phyloP scores from a whole-genome alignment of 1,140 invertebrate species.

The Orius insidiosus region DNA sequence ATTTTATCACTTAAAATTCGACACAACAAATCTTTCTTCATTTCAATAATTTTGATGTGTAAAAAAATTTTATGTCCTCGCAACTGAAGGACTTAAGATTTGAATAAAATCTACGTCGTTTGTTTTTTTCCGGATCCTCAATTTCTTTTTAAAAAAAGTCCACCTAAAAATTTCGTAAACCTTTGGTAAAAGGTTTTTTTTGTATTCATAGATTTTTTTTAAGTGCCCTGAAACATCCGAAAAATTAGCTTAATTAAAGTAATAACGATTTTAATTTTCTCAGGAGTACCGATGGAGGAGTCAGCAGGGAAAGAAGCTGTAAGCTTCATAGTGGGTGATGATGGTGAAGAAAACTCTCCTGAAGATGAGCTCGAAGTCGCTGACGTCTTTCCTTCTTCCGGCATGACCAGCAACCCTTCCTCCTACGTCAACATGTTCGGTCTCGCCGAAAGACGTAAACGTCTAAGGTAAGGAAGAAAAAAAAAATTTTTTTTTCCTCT shows the following conservation, averaged over 20 bases:
- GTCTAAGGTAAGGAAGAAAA: conserved; percentile 32
- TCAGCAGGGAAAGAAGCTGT: conserved; percentile 21
- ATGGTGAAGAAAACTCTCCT: conserved; percentile 17
- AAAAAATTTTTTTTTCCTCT: not conserved
- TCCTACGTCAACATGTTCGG: conserved; percentile 26
- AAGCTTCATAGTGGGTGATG: conserved; percentile 32
- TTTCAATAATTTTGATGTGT: too few relatives aligned
- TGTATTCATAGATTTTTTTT: too few relatives aligned
- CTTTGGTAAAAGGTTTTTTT: not conserved
- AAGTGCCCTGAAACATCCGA: too few relatives aligned
- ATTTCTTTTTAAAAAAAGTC: not conserved
- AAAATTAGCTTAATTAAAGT: too few relatives aligned
- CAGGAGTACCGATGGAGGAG: conserved; percentile 9
- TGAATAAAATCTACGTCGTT: not conserved
- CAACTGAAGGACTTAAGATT: not conserved
- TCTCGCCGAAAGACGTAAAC: conserved; percentile 30
- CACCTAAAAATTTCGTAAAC: not conserved
- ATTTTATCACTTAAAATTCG: too few relatives aligned
- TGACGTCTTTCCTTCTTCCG: conserved; percentile 28
- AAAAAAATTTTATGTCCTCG: too few relatives aligned
- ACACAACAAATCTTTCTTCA: too few relatives aligned
- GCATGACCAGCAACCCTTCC: conserved; percentile 21
- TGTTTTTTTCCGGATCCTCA: not conserved
- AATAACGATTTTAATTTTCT: too few relatives aligned
- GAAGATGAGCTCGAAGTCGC: conserved; percentile 27